Conservation (phyloP, 2,797 vertebrate species). For the Acipenser transmontanus region DNA sequence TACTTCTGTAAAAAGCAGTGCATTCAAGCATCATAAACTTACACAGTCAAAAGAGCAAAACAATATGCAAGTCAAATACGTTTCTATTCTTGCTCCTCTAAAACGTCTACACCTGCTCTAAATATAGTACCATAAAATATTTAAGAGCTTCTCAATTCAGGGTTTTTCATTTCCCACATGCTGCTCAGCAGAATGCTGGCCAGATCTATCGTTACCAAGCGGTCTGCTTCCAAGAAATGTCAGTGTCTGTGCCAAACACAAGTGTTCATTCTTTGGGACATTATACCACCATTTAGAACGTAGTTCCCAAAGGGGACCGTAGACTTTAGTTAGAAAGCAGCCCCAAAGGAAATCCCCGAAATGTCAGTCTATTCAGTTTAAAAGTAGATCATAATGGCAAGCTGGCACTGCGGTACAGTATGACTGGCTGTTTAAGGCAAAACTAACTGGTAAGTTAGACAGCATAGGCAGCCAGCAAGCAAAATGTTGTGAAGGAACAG, state of each 20-base stretch:
- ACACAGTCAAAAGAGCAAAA: not conserved
- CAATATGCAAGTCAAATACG: conserved; percentile 29
- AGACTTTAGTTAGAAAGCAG: not conserved
- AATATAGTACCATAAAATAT: conserved; percentile 73
- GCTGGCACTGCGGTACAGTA: too few relatives aligned
- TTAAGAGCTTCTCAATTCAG: conserved; percentile 59
- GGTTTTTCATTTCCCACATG: conserved; percentile 24
- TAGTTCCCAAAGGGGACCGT: not conserved
- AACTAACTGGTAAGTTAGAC: too few relatives aligned
- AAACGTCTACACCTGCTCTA: conserved; percentile 56
- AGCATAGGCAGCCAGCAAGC: too few relatives aligned
- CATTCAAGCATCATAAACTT: not conserved
- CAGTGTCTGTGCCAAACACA: conserved; percentile 5
- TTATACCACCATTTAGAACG: not conserved
- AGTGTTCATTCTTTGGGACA: conserved; percentile 8
- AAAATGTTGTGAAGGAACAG: too few relatives aligned
- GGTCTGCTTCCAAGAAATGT: conserved; percentile 31
- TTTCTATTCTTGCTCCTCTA: conserved; percentile 67
- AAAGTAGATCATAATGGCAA: not conserved
- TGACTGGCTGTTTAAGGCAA: too few relatives aligned
- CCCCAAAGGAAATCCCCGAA: conserved; percentile 4
- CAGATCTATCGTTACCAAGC: not conserved
- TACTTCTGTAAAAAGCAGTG: not conserved
- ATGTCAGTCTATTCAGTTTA: not conserved
- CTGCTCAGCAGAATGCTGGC: conserved; percentile 34